Percentiles rank a stretch among this genome's conserved stretches.
These are phyloP conservation scores for Probosciger aterrimus DNA, from an alignment of 2,113 vertebrate species.

Conservation along the genomic window DNA sequence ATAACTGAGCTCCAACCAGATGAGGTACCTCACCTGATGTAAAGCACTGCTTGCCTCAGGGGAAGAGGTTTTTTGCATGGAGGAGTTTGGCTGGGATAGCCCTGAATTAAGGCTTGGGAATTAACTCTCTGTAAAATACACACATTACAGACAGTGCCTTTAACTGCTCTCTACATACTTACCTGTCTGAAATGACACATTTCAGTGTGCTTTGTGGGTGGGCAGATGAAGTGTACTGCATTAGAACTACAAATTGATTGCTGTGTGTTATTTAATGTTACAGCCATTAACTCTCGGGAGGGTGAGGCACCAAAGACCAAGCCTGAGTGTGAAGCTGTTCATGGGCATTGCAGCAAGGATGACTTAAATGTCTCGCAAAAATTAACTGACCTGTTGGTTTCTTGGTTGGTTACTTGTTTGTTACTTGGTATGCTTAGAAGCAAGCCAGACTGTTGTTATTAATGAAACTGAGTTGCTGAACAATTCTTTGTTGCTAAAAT, in stretches of 20 bases:
- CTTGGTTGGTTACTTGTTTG: not conserved
- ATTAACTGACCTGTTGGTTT: slow-evolving; percentile 27
- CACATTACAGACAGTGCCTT: not conserved
- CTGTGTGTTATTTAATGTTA: not conserved
- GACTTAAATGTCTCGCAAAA: slow-evolving; percentile 43
- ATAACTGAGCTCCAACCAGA: not conserved
- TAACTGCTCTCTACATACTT: not conserved
- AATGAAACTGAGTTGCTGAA: not conserved
- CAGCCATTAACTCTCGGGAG: not conserved
- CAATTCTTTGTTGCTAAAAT: slow-evolving; percentile 47
- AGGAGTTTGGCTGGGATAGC: not conserved
- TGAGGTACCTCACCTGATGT: not conserved
- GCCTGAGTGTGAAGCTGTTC: not conserved
- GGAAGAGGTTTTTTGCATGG: not conserved
- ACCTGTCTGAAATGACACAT: fast-evolving
- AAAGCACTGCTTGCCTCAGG: not conserved
- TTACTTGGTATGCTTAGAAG: slow-evolving; percentile 36
- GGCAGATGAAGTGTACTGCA: not conserved
- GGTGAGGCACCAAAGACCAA: not conserved
- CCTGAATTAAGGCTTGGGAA: not conserved
- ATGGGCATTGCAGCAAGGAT: not conserved
- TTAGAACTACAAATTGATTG: not conserved
- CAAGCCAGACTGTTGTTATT: not conserved
- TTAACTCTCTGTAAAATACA: not conserved
- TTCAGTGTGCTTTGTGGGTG: not conserved